A percentile compares a stretch with the other conserved stretches of the same genome.
phyloP scores from a whole-genome alignment of 1,140 invertebrate genomes.

The Periplaneta americana region DNA sequence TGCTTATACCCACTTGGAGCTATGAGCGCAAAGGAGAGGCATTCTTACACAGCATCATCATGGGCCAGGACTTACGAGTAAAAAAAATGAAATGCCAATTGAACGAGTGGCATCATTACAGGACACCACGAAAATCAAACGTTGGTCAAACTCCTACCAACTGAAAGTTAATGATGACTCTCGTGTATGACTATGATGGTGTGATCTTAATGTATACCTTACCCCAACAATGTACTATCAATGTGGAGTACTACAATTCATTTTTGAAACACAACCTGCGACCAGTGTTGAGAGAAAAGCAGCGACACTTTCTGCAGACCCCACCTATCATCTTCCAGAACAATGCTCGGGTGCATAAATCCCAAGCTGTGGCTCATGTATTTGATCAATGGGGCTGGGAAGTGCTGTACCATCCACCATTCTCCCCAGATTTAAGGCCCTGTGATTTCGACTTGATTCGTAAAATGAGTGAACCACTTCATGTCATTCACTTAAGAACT shows the following conservation, averaged over 20 bases:
- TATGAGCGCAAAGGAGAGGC: conserved; percentile 1
- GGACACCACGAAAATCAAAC: background rate
- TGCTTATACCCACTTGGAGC: background rate
- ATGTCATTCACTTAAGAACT: background rate
- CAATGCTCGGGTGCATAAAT: background rate
- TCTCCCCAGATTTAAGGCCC: background rate
- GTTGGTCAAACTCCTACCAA: background rate
- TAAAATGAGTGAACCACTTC: background rate
- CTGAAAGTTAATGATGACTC: background rate
- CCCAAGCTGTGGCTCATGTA: background rate
- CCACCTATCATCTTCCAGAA: background rate
- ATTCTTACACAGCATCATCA: background rate
- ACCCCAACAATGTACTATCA: background rate
- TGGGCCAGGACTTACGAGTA: background rate
- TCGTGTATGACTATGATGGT: background rate
- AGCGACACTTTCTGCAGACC: background rate
- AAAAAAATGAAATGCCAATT: background rate
- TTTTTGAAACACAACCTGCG: conserved; percentile 5
- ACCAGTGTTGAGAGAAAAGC: background rate
- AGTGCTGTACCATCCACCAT: conserved; percentile 25
- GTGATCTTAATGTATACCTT: background rate
- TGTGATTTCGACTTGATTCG: background rate
- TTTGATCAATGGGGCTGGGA: conserved; percentile 28
- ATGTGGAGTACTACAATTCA: too few species aligned
- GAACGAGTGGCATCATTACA: too few species aligned